Evolutionary conservation across 2,888 invertebrate species (phyloP), one percentile per base, ranked within the genome.

Genomic region (Papilio gigon): DNA sequence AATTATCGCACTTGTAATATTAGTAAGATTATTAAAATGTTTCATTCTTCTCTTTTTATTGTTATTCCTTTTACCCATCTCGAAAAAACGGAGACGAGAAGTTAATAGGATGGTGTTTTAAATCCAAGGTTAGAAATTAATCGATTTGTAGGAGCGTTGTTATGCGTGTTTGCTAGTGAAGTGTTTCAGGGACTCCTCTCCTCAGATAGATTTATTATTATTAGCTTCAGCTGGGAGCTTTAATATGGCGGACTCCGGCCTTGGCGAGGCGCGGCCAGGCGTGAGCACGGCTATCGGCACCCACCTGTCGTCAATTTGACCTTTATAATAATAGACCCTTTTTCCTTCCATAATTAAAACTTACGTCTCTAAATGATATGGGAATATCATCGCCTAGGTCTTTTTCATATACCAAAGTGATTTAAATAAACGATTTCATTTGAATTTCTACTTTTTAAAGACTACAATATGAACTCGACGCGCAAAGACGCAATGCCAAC

Each of bases 291-390:
- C 20, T 47, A 37, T 42, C 22, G 53, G 69, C 77, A 78, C 75
- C 79, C 80, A 77, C 79, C 61, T 67, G 20, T 30, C 22, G 37
- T 61, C 79, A 85, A 86, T 88, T 88, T 89, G 89, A 89, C 89
- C 89, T 88, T 87, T 86, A 82, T 83, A 42, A 47, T 47, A 37
- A 67, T 40, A 53, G 4, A 37, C 22, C 42, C 30, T 27, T 27
- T 56, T 17, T 58, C 20, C 9, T 22, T 27, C 53, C 27, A 27
- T 53, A 53, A 53, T 27, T 53, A 27, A 53, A 27, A 53, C n/a
- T 50, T 14, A 27, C 5, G 27, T 53, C 25, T n/a, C 27, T 53
- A n/a, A 35, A 35, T 35, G 33, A n/a, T 4, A 6, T 33, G 25
- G 1, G n/a, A 27, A 14, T 14, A 40, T 1, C 14, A 27, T 27